A percentile compares a stretch with the other conserved stretches of the same genome.
phyloP scores from a whole-genome alignment of 1,140 invertebrate genomes.

The Planococcus citri region DNA sequence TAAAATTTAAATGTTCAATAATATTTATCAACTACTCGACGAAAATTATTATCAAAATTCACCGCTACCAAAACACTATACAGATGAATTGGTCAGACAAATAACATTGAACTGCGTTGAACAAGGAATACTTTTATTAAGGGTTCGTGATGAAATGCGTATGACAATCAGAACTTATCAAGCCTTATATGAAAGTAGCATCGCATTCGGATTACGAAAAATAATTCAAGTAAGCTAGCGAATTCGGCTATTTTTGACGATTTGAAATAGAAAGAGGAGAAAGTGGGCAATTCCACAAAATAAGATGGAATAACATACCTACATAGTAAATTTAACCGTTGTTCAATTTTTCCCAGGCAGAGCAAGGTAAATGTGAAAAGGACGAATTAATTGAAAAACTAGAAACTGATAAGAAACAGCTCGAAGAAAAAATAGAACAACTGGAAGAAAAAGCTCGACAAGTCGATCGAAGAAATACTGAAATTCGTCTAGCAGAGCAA shows the following conservation, averaged over 20 bases:
- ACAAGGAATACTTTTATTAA: constrained; percentile 78
- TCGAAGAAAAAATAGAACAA: constrained; percentile 69
- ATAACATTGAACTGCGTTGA: constrained; percentile 76
- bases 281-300: neutral
- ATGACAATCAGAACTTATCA: constrained; percentile 93
- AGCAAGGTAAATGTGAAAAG: constrained; percentile 58
- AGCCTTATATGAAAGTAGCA: constrained; percentile 91
- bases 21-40: neutral
- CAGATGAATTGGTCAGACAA: constrained; percentile 24
- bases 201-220: constrained; percentile 95
- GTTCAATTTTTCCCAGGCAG: constrained; percentile 34
- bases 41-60: no score
- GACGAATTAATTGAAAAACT: constrained; percentile 46
- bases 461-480: constrained; percentile 62
- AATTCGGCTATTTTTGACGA: no score
- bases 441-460: constrained; percentile 68
- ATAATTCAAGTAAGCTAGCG: constrained; percentile 59
- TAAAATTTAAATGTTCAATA: constrained; percentile 37
- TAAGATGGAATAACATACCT: neutral
- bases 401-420: constrained; percentile 51
- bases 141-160: constrained; percentile 86
- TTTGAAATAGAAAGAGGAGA: neutral
- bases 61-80: neutral
- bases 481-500: constrained; percentile 71
- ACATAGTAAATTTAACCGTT: constrained; percentile 28